Percentiles rank a stretch among this genome's conserved stretches.
These are phyloP conservation scores for Drosophila persimilis DNA, from an alignment of 1,140 invertebrate genomes.

Conservation along the genomic window DNA sequence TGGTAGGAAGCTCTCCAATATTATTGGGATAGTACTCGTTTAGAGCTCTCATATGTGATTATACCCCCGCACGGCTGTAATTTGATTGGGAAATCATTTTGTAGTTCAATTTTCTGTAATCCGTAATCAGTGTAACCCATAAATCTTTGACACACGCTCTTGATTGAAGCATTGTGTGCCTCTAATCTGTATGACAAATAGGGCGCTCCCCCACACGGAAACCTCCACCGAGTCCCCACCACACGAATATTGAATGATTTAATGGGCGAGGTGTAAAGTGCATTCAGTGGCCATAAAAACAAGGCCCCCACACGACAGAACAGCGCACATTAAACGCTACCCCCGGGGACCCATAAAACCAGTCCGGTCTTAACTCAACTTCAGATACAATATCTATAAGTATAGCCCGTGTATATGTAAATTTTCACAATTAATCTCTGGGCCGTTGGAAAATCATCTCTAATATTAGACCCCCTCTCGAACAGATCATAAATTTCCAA, in stretches of 20 bases:
- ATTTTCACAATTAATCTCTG: constrained; percentile 45
- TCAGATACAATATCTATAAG: constrained; percentile 4
- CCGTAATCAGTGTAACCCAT: constrained; percentile 11
- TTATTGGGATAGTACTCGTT: too few relatives aligned
- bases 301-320: constrained; percentile 25
- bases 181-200: constrained; percentile 20
- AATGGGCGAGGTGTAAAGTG: constrained; percentile 56
- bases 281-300: constrained; percentile 36
- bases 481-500: constrained; percentile 46
- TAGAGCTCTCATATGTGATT: too few relatives aligned
- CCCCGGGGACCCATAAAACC: constrained; percentile 36
- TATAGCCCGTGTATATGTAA: constrained; percentile 25
- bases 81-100: background rate
- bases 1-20: too few relatives aligned
- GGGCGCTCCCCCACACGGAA: background rate
- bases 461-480: constrained; percentile 48
- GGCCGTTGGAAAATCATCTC: constrained; percentile 42
- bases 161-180: constrained; percentile 26
- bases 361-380: constrained; percentile 14
- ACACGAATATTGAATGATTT: constrained; percentile 41
- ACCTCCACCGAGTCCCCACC: too few relatives aligned
- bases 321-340: constrained; percentile 45
- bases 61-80: too few relatives aligned
- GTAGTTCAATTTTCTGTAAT: constrained; percentile 11
- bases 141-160: constrained; percentile 22